Evolutionary conservation across 2,797 vertebrate genomes (phyloP).

Genomic region (Melanotaenia maccullochi): DNA sequence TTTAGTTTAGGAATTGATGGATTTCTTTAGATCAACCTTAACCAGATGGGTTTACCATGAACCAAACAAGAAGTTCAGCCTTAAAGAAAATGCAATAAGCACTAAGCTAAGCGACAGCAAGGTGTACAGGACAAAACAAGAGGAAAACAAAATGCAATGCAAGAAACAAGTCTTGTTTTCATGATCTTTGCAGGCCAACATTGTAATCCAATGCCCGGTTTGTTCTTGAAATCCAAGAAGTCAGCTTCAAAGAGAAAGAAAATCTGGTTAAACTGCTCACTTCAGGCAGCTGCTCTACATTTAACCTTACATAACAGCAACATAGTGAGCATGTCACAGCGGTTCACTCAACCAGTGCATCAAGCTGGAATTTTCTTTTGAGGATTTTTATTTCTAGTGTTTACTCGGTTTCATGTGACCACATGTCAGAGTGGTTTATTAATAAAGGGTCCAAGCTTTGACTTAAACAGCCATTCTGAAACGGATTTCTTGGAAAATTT

Average conservation of each 20-base stretch:
- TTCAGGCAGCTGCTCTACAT: constrained; percentile 25
- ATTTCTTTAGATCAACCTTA: too few relatives aligned
- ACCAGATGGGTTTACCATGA: too few relatives aligned
- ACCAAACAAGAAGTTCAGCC: too few relatives aligned
- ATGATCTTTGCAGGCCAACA: background rate
- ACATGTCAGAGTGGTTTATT: too few relatives aligned
- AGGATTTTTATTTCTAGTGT: constrained; percentile 12
- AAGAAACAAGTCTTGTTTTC: background rate
- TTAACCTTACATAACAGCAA: constrained; percentile 56
- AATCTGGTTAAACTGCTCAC: background rate
- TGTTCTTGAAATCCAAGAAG: background rate
- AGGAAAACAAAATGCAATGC: background rate
- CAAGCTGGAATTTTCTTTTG: constrained; percentile 41
- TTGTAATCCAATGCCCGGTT: background rate
- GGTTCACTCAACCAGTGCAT: constrained; percentile 37
- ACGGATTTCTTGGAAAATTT: background rate
- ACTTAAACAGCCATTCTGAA: too few relatives aligned
- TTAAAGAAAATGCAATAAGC: too few relatives aligned
- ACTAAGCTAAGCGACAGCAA: too few relatives aligned
- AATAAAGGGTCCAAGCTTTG: too few relatives aligned
- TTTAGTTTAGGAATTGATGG: too few relatives aligned
- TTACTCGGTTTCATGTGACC: background rate
- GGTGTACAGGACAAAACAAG: too few relatives aligned
- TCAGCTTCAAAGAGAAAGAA: background rate
- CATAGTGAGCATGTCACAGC: constrained; percentile 48